A percentile compares a stretch with the other conserved stretches of the same genome.
phyloP scores from a whole-genome alignment of 2,797 vertebrate genomes.

The Odontamblyopus lacepedii region DNA sequence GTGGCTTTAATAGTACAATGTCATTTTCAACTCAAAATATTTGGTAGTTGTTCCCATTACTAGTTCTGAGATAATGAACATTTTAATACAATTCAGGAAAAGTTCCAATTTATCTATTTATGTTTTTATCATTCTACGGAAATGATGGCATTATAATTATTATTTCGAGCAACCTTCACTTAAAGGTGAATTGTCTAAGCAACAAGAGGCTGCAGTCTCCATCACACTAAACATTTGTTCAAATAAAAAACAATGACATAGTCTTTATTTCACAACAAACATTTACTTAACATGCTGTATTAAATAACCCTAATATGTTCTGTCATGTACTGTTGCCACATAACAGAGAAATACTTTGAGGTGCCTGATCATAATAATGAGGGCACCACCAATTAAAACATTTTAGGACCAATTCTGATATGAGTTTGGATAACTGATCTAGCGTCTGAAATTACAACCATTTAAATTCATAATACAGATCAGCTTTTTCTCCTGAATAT shows the following conservation, averaged over 20 bases:
- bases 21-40: background rate
- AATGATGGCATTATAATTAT: background rate
- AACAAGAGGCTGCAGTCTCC: background rate
- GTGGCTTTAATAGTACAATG: too few species aligned
- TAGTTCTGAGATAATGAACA: background rate
- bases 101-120: background rate
- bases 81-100: background rate
- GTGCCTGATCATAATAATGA: background rate
- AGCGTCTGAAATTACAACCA: background rate
- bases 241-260: background rate
- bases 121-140: background rate
- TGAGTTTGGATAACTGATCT: too few species aligned
- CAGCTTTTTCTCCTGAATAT: background rate
- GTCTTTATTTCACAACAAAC: too few species aligned
- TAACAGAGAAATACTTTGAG: too few species aligned
- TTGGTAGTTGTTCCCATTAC: background rate
- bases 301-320: too few species aligned
- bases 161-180: background rate
- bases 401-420: background rate
- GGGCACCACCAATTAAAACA: background rate
- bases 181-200: background rate
- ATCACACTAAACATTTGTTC: background rate
- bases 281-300: too few species aligned
- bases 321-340: too few species aligned
- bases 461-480: background rate